phyloP scores from a whole-genome alignment of 2,113 vertebrate genomes.

The Pangasianodon hypophthalmus region DNA sequence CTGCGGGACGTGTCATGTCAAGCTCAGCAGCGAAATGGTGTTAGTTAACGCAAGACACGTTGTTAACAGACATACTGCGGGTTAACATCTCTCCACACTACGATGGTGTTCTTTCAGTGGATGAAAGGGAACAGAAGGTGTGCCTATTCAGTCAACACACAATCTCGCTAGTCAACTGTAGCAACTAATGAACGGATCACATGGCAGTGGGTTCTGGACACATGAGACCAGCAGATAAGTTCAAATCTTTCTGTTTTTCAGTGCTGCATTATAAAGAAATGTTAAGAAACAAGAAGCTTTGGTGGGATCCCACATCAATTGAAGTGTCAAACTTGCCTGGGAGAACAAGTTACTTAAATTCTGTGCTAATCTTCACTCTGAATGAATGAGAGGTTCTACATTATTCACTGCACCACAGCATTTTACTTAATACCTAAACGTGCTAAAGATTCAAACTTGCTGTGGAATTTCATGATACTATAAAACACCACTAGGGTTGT shows the following conservation, averaged over 20 bases:
- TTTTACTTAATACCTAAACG: conserved; percentile 13
- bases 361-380: conserved; percentile 40
- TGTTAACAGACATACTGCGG: conserved; percentile 73
- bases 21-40: conserved; percentile 11
- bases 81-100: conserved; percentile 72
- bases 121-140: conserved; percentile 44
- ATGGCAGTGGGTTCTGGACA: background rate
- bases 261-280: background rate
- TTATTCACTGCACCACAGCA: conserved; percentile 14
- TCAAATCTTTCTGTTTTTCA: background rate
- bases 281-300: background rate
- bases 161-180: background rate
- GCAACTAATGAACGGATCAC: background rate
- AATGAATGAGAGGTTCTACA: conserved; percentile 33
- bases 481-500: background rate
- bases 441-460: background rate
- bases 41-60: conserved; percentile 62
- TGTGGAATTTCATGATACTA: background rate
- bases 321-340: background rate
- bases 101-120: conserved; percentile 62
- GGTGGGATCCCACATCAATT: background rate
- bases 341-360: conserved; percentile 3
- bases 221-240: background rate
- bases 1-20: conserved; percentile 39
- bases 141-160: conserved; percentile 4